phyloP scores from a whole-genome alignment of 2,888 invertebrate species.

The Galerucella nymphaeae region DNA sequence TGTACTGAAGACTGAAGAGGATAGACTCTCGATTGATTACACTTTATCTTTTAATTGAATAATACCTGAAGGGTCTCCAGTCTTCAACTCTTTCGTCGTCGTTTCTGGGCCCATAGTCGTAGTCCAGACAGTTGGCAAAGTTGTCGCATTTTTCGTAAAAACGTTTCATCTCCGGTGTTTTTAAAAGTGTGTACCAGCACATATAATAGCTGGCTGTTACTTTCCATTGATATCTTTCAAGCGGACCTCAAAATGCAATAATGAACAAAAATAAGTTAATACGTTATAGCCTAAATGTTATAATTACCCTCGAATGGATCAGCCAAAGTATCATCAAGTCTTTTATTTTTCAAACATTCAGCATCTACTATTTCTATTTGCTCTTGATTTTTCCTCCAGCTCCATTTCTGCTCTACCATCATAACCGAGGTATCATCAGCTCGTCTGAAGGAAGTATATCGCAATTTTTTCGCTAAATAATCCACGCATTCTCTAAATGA shows the following conservation, averaged over 20 bases:
- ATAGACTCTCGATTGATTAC: too few relatives aligned
- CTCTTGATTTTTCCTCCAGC: constrained; percentile 55
- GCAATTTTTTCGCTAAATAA: constrained; percentile 65
- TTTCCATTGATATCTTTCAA: constrained; percentile 73
- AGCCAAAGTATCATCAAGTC: constrained; percentile 64
- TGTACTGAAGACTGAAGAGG: too few relatives aligned
- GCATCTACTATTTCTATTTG: constrained; percentile 64
- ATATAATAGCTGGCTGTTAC: constrained; percentile 74
- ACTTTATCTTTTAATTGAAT: not conserved
- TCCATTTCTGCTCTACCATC: constrained; percentile 67
- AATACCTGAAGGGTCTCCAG: constrained; percentile 55
- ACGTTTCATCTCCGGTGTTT: constrained; percentile 66
- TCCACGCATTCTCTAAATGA: constrained; percentile 70
- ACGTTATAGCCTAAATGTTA: not conserved
- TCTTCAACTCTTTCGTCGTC: constrained; percentile 70
- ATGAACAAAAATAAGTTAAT: not conserved
- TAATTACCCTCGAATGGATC: constrained; percentile 67
- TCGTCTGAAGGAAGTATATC: constrained; percentile 60
- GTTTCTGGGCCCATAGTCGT: constrained; percentile 63
- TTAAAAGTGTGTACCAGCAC: constrained; percentile 75
- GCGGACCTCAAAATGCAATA: constrained; percentile 57
- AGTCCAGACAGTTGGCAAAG: constrained; percentile 70
- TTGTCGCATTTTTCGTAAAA: constrained; percentile 72
- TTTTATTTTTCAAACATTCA: constrained; percentile 66
- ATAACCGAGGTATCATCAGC: constrained; percentile 67